These are phyloP conservation scores for Drosophila asahinai DNA, from an alignment of 1,140 invertebrate genomes.

Conservation along the genomic window DNA sequence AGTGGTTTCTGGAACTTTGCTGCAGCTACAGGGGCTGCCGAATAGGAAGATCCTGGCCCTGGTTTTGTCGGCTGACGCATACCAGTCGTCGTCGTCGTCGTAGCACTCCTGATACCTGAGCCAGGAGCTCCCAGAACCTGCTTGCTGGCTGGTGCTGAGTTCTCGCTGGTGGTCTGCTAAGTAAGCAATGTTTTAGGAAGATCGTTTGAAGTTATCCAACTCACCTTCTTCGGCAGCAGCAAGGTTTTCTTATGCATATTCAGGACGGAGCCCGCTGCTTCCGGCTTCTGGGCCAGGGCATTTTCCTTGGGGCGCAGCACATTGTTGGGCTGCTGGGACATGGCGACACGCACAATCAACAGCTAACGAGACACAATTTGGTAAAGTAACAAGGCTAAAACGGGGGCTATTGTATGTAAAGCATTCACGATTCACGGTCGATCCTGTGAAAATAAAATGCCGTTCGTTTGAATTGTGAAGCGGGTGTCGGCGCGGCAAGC, in stretches of 20 bases:
- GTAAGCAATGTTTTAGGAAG: neutral
- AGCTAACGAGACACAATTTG: conserved; percentile 13
- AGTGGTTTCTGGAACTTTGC: conserved; percentile 25
- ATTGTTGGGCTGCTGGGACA: conserved; percentile 60
- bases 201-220: neutral
- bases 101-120: neutral
- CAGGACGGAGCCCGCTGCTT: conserved; percentile 7
- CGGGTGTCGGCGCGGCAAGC: conserved; percentile 26
- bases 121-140: neutral
- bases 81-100: neutral
- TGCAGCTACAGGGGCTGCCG: neutral
- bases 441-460: conserved; percentile 72
- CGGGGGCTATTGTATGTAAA: conserved; percentile 12
- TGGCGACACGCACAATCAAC: conserved; percentile 39
- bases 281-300: conserved; percentile 34
- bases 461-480: conserved; percentile 76
- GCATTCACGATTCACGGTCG: conserved; percentile 1
- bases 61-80: conserved; percentile 11
- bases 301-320: conserved; percentile 67
- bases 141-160: conserved; percentile 31
- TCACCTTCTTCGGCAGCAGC: conserved; percentile 56
- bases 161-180: conserved; percentile 48
- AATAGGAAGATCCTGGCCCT: neutral
- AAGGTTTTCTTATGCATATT: conserved; percentile 62
- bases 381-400: conserved; percentile 18